Evolutionary conservation across 64 coral and sea anemone species (phyloP).

Genomic region (Actinia tenebrosa): DNA sequence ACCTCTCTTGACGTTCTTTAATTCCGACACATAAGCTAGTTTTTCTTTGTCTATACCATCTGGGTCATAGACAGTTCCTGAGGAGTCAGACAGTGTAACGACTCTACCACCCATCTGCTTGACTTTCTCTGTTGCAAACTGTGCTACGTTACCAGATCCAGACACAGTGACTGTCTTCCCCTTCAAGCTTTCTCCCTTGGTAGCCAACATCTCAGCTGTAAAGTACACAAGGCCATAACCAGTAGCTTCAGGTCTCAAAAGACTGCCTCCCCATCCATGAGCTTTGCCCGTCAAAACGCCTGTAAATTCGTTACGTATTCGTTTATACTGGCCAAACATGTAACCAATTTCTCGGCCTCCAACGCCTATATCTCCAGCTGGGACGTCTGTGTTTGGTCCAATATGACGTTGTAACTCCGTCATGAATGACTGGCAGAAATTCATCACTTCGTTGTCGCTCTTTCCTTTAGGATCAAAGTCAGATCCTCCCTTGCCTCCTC

Average conservation of each 20-base stretch:
- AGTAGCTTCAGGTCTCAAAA: conserved; percentile 84
- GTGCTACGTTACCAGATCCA: conserved; percentile 81
- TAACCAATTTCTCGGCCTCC: conserved; percentile 93
- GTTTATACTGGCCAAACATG: conserved; percentile 94
- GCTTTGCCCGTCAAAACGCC: conserved; percentile 86
- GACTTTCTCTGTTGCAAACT: conserved; percentile 85
- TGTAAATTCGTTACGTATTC: conserved; percentile 88
- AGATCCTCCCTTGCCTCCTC: conserved; percentile 86
- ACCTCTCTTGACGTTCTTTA: conserved; percentile 84
- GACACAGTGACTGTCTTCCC: conserved; percentile 75
- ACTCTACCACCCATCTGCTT: conserved; percentile 73
- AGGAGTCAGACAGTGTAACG: conserved; percentile 76
- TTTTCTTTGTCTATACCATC: conserved; percentile 78
- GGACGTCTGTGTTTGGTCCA: conserved; percentile 87
- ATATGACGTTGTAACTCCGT: conserved; percentile 88
- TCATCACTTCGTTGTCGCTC: conserved; percentile 87
- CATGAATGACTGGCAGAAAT: conserved; percentile 94
- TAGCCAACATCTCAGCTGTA: conserved; percentile 87
- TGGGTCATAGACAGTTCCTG: conserved; percentile 71
- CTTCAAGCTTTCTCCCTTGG: conserved; percentile 65
- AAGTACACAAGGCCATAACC: conserved; percentile 90
- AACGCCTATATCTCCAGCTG: conserved; percentile 84
- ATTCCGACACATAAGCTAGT: conserved; percentile 57
- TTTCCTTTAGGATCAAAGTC: conserved; percentile 92
- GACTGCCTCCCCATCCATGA: conserved; percentile 62